These are phyloP conservation scores for Perognathus longimembris DNA, from an alignment of 2,113 vertebrate species.

Conservation along the genomic window DNA sequence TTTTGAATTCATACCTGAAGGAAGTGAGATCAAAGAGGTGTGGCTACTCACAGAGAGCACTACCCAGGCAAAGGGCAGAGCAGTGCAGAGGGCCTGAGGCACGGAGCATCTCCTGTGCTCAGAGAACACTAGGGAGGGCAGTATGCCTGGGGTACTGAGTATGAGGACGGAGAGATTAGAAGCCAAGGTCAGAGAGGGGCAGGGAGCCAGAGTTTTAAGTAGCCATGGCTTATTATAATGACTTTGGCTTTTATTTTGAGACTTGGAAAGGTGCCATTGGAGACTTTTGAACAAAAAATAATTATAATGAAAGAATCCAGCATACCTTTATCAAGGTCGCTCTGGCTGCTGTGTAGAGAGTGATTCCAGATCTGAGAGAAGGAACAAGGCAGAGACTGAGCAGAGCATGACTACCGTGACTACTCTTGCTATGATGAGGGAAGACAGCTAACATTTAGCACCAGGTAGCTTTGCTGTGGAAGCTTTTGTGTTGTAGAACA, in stretches of 20 bases:
- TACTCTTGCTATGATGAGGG: background rate
- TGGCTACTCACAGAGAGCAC: background rate
- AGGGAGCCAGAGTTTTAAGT: background rate
- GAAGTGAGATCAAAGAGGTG: background rate
- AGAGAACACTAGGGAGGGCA: background rate
- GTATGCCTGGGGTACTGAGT: too few species aligned
- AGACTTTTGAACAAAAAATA: background rate
- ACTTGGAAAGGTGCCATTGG: background rate
- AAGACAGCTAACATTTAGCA: background rate
- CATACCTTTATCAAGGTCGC: background rate
- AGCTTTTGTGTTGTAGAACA: background rate
- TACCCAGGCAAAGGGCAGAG: background rate
- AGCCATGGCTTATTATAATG: background rate
- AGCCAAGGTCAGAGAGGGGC: background rate
- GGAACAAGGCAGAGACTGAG: too few species aligned
- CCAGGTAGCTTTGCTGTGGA: background rate
- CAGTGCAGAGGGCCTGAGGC: background rate
- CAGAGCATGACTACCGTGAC: too few species aligned
- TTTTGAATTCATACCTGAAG: background rate
- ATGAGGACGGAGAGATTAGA: too few species aligned
- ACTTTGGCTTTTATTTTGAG: background rate
- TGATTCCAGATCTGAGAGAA: background rate
- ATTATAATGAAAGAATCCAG: background rate
- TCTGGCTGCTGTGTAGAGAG: background rate
- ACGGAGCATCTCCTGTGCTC: background rate